Conservation (phyloP, 37 sponge, comb jelly and placozoan genomes). For the Crambe crambe region DNA sequence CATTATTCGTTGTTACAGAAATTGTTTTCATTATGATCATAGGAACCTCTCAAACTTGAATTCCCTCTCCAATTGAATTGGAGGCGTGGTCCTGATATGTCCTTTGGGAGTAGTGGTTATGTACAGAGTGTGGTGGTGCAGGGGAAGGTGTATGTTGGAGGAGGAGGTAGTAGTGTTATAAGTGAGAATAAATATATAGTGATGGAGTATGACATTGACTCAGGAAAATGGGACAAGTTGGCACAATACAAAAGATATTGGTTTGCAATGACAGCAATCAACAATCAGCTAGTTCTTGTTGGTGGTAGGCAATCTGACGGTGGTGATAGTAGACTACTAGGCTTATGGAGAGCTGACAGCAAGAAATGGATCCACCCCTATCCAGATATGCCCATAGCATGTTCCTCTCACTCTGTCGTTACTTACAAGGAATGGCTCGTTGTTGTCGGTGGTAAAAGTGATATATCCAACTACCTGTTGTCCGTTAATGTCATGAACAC, state of each 20-base stretch:
- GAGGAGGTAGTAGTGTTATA: neutral
- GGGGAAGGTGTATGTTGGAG: neutral
- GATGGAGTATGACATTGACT: neutral
- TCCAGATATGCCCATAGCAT: conserved; percentile 25
- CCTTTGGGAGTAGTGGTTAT: neutral
- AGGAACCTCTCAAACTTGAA: neutral
- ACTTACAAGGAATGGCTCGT: neutral
- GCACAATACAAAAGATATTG: neutral
- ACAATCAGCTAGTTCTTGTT: conserved; percentile 7
- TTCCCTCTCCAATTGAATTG: neutral
- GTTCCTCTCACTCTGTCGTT: neutral
- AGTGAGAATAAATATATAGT: neutral
- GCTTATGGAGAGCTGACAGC: conserved; percentile 3
- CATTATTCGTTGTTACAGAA: neutral
- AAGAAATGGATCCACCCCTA: conserved; percentile 21
- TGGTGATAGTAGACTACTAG: neutral
- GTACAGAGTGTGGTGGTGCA: neutral
- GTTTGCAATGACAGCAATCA: conserved; percentile 16
- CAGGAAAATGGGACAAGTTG: neutral
- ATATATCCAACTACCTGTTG: neutral
- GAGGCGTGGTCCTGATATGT: neutral
- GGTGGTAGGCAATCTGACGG: neutral
- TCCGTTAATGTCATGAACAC: neutral
- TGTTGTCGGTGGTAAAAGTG: neutral
- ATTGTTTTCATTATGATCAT: neutral